Conservation (phyloP, 2,888 invertebrate species). For the Orgyia antiqua region DNA sequence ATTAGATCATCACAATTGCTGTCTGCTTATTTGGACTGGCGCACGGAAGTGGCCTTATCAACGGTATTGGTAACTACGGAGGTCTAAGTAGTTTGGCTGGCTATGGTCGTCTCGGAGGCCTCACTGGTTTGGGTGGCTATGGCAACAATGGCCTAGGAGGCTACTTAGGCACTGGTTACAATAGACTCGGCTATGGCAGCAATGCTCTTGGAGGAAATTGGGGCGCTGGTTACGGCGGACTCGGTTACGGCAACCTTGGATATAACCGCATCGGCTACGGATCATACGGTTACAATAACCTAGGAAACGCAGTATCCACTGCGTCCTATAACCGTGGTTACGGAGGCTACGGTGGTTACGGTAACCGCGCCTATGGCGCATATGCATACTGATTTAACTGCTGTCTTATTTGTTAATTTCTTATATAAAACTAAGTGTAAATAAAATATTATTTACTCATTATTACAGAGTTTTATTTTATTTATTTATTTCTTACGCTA, state of each 20-base stretch:
- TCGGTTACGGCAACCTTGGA: background rate
- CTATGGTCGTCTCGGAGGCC: background rate
- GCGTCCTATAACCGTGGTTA: constrained; percentile 23
- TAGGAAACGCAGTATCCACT: constrained; percentile 30
- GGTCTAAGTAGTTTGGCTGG: background rate
- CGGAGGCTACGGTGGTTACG: background rate
- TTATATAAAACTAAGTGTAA: too few relatives aligned
- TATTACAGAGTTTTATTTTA: too few relatives aligned
- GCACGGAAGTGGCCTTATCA: constrained; percentile 32
- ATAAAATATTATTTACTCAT: too few relatives aligned
- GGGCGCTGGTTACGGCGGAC: background rate
- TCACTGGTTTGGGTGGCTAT: background rate
- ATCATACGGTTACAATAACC: constrained; percentile 17
- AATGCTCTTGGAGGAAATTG: constrained; percentile 8
- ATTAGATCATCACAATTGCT: constrained; percentile 37
- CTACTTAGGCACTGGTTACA: too few relatives aligned
- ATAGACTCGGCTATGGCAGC: background rate
- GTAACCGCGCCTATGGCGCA: too few relatives aligned
- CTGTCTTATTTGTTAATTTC: too few relatives aligned
- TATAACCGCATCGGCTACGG: constrained; percentile 10
- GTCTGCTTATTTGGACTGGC: constrained; percentile 43
- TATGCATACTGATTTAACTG: too few relatives aligned
- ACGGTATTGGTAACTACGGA: constrained; percentile 11
- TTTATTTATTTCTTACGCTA: too few relatives aligned
- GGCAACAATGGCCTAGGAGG: background rate